A percentile compares a stretch with the other conserved stretches of the same genome.
Evolutionary conservation across 2,888 invertebrate species (phyloP).

Genomic region (Heliothis peltigera): DNA sequence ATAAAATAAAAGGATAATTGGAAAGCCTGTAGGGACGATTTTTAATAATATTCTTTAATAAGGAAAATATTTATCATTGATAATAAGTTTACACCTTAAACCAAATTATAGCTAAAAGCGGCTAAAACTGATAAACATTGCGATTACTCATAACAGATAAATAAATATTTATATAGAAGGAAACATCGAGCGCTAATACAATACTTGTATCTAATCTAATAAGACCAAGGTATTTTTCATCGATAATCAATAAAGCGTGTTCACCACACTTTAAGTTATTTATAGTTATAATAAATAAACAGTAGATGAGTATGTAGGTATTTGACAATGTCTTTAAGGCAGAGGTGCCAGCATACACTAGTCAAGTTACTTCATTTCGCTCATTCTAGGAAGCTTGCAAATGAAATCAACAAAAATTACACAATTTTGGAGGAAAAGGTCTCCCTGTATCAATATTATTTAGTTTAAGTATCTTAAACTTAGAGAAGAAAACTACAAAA

Average conservation of each 20-base stretch:
- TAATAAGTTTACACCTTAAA: constrained; percentile 1
- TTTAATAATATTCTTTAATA: neutral
- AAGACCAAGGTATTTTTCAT: constrained; percentile 24
- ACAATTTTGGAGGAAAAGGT: neutral
- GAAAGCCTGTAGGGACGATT: constrained; percentile 25
- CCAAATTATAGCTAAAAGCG: constrained; percentile 26
- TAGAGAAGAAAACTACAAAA: too few relatives aligned
- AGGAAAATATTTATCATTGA: constrained; percentile 11
- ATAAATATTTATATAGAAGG: constrained; percentile 24
- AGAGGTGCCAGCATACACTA: too few relatives aligned
- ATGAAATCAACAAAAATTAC: neutral
- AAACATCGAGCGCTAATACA: constrained; percentile 31
- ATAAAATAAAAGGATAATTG: constrained; percentile 3
- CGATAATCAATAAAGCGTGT: constrained; percentile 34
- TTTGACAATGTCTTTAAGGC: neutral
- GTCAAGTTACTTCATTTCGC: too few relatives aligned
- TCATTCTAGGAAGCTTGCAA: neutral
- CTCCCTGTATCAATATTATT: too few relatives aligned
- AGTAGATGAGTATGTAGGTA: constrained; percentile 1
- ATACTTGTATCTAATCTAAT: constrained; percentile 41
- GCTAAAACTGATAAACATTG: constrained; percentile 33
- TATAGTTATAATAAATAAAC: constrained; percentile 4
- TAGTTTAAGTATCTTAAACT: too few relatives aligned
- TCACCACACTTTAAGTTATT: neutral
- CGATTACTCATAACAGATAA: constrained; percentile 16